Evolutionary conservation across 2,113 vertebrate genomes (phyloP), one percentile per base, ranked within the genome.

Genomic region (Myanophis thanlyinensis): DNA sequence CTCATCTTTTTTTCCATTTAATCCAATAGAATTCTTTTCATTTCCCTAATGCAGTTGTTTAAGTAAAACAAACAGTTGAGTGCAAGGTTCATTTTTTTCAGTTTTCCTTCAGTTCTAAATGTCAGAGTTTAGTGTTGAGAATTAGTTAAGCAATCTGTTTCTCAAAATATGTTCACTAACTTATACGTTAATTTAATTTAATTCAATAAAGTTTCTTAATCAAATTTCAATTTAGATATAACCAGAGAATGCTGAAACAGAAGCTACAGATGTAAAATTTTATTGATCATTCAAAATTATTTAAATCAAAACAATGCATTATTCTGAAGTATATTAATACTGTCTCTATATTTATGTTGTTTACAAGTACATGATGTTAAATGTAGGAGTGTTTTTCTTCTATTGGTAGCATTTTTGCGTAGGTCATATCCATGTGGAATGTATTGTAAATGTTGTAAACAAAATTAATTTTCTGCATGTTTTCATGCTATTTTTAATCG

Each of bases 351-450:
- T 89, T 97, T 97, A 89, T 94, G 87, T 96, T 86, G 94, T 96
- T 93, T 96, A 98, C 97, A 95, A 96, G 94, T 96, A 93, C 95
- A 97, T 96, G 96, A 95, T 93, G 96, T 94, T 94, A 93, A 96
- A 96, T 97, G 93, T 96, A 93, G 95, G 97, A 94, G 96, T 97
- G 95, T 95, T 97, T 95, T 97, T 96, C 93, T 88, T 94, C 96
- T 97, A 94, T 96, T 95, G 53, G 54, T 96, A 96, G 94, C 95
- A 96, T 95, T 96, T 97, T 97, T 96, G 92, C 97, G 97, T 80
- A 96, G 93, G 98, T 97, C 97, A 98, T 94, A 96, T 94, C 97
- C 97, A 96, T 98, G 97, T 98, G 96, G 97, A 94, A 97, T 98
- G 95, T 98, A 97, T 97, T 98, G 97, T 98, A 98, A 98, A 97